A percentile compares a stretch with the other conserved stretches of the same genome.
phyloP scores from a whole-genome alignment of 1,140 invertebrate genomes.

The Copidosoma floridanum region DNA sequence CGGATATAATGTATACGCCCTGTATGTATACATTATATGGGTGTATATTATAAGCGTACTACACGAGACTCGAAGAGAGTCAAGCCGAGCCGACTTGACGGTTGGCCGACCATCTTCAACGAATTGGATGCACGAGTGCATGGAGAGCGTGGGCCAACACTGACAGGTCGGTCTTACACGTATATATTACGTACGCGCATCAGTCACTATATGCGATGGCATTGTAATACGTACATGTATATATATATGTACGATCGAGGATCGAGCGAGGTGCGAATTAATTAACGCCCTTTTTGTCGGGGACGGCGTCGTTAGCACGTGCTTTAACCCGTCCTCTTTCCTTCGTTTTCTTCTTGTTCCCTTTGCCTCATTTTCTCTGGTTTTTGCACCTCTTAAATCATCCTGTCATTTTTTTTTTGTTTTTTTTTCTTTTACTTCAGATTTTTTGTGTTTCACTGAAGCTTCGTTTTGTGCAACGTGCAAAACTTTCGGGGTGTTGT shows the following conservation, averaged over 20 bases:
- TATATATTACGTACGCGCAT: too few relatives aligned
- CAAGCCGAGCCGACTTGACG: slow-evolving; percentile 2
- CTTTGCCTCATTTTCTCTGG: too few relatives aligned
- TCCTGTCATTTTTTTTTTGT: slow-evolving; percentile 27
- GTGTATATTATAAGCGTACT: too few relatives aligned
- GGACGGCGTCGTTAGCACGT: neutral
- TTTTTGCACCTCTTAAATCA: slow-evolving; percentile 31
- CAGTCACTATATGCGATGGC: neutral
- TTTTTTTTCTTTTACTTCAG: too few relatives aligned
- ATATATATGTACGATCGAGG: neutral
- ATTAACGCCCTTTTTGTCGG: neutral
- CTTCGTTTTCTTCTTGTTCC: too few relatives aligned
- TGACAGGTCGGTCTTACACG: too few relatives aligned
- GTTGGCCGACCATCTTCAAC: slow-evolving; percentile 12
- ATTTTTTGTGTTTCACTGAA: too few relatives aligned
- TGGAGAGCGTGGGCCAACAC: too few relatives aligned
- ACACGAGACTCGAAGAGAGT: too few relatives aligned
- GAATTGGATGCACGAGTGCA: neutral
- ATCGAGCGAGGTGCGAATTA: slow-evolving; percentile 3
- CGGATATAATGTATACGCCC: neutral
- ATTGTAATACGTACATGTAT: neutral
- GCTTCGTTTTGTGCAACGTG: too few relatives aligned
- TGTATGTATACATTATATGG: slow-evolving; percentile 26
- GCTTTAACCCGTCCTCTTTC: too few relatives aligned
- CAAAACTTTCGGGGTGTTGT: too few relatives aligned